Conservation (phyloP, 2,888 invertebrate species). For the Myathropa florea region DNA sequence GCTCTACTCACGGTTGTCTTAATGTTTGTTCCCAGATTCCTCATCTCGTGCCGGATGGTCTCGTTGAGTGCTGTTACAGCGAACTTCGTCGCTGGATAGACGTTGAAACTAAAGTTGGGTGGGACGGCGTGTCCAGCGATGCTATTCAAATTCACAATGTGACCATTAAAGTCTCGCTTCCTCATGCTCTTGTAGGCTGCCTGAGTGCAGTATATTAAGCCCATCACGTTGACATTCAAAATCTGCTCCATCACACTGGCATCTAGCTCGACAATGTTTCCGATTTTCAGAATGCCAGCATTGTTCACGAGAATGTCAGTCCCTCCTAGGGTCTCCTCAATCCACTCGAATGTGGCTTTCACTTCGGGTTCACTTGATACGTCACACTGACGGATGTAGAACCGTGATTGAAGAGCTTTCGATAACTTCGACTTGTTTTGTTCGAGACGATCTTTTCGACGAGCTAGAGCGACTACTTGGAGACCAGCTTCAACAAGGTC, state of each 20-base stretch:
- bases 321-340: constrained; percentile 81
- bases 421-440: constrained; percentile 28
- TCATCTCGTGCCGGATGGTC: constrained; percentile 78
- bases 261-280: constrained; percentile 35
- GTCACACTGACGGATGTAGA: constrained; percentile 74
- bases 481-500: constrained; percentile 80
- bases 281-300: constrained; percentile 79
- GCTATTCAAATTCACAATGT: constrained; percentile 80
- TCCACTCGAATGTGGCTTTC: constrained; percentile 80
- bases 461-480: constrained; percentile 81
- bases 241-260: constrained; percentile 66
- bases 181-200: constrained; percentile 81
- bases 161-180: constrained; percentile 77
- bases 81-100: constrained; percentile 78
- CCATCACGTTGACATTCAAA: constrained; percentile 80
- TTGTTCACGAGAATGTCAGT: constrained; percentile 83
- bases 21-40: constrained; percentile 75
- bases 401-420: constrained; percentile 6
- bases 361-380: constrained; percentile 81
- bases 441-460: constrained; percentile 76
- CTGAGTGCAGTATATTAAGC: constrained; percentile 78
- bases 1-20: constrained; percentile 77
- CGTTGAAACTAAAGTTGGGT: constrained; percentile 60
- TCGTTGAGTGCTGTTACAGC: constrained; percentile 79
- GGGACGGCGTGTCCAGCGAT: constrained; percentile 71